Conservation (phyloP, 37 sponge, comb jelly and placozoan species). For the Corticium candelabrum region DNA sequence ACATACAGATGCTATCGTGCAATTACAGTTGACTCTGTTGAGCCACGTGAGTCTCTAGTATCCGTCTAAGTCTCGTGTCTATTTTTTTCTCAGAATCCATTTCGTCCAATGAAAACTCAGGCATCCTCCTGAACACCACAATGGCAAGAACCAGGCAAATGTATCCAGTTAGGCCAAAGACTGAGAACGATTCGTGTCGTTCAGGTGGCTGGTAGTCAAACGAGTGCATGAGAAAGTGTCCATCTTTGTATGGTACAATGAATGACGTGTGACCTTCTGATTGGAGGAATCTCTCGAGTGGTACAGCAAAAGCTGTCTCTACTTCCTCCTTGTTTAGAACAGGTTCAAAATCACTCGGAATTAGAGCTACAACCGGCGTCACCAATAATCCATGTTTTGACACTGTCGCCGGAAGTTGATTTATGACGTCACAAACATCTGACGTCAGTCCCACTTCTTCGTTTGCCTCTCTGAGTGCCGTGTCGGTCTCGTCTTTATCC, state of each 20-base stretch:
- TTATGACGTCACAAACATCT: not conserved
- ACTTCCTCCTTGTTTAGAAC: not conserved
- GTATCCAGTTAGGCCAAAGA: not conserved
- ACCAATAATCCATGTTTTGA: not conserved
- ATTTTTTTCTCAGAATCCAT: not conserved
- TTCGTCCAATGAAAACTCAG: not conserved
- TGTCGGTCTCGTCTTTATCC: not conserved
- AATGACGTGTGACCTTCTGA: not conserved
- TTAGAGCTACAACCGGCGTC: not conserved
- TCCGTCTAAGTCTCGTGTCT: not conserved
- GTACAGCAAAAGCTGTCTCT: not conserved
- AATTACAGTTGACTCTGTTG: not conserved
- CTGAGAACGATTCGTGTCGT: not conserved
- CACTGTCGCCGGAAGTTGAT: not conserved
- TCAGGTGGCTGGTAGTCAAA: not conserved
- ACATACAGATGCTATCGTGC: not conserved
- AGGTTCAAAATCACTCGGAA: not conserved
- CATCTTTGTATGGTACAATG: not conserved
- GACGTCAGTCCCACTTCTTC: conserved; percentile 10
- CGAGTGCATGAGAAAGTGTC: not conserved
- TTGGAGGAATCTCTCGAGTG: not conserved
- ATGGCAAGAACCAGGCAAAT: not conserved
- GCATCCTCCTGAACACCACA: not conserved
- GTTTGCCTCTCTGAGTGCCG: conserved; percentile 12
- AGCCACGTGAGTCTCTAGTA: not conserved